Base-by-base conservation (phyloP, 2,797 vertebrate genomes). In the Somateria mollissima region DNA sequence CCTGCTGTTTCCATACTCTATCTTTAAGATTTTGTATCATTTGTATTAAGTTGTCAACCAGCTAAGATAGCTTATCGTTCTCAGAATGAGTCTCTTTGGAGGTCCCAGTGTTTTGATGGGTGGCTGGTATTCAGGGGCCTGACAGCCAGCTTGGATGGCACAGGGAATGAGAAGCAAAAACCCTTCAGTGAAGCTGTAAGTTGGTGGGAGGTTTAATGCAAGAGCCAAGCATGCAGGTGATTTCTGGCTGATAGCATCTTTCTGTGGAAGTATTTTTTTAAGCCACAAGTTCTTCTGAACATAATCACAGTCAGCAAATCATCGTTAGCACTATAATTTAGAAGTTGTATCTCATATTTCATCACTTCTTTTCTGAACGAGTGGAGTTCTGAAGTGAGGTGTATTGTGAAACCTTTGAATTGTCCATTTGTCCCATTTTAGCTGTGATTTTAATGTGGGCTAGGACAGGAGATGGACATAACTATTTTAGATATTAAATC, bases 21-120 rank as follows among this genome's bases (percentile, higher is more conserved):
- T 69, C 51, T 92, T 85, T 57, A 39, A 87, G 87, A 34, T 87
- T 77, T 80, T 53, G 87, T 90, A 57, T 82, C 58, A 37, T 75
- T 77, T 34, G 39, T 67, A 45, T 84, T 85, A 49, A 54, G 34
- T 64, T 96, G 66, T 92, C 85, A 87, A 15, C 74, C 83, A 95
- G 83, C 34, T 65, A 79, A 90, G 81, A 61, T 78, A 96, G 72
- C 61, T 90, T 22, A 36, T 87, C 64, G 89, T 92, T 95, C 89
- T 71, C 43, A 80, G 36, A 53, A 45, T 39, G 83, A 94, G 74
- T 84, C 57, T 87, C 60, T 25, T 53, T 87, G 67, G 37, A 95
- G 77, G 54, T 19, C 49, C 24, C 74, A 69, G 9, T 65, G 25
- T 47, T 61, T 88, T 81, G 84, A 95, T 71, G 84, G 53, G 37